Evolutionary conservation across 2,888 invertebrate species (phyloP), one percentile per base, ranked within the genome.

Genomic region (Plagodis pulveraria): DNA sequence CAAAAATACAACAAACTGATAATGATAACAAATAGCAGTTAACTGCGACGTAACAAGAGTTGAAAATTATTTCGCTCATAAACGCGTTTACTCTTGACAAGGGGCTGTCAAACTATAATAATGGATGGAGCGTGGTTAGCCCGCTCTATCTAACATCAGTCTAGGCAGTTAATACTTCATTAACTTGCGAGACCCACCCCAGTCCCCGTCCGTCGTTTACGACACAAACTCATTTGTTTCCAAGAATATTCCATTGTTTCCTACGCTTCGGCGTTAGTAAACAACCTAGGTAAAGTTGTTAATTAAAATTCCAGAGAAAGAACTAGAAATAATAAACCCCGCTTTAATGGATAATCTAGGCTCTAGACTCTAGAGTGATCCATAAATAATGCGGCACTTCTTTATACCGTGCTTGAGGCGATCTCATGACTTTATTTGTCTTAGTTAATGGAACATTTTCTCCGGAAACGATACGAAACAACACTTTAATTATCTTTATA

Each of bases 141-240:
- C 49, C 51, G 62, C 59, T 61, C 56, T 56, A 63, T 63, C 58
- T 58, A 53, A 49, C 62, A 63, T 58, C 62, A 51, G 56, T 41
- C 50, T 62, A 62, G 57, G 58, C 49, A 62, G 63, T 66, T 69
- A 66, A 65, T 69, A 65, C 66, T 58, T 64, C 63, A 65, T 66
- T 65, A 65, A 55, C 52, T 56, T 56, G 40, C 22, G 63, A 57
- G 63, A 58, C 55, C 54, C 46, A 22, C 45, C 46, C 55, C 55
- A 45, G 44, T 49, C 54, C 55, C 50, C 41, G 56, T 56, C 50
- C 40, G 7, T 60, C 60, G 56, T 65, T 66, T 63, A 53, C 56
- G 58, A 47, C 65, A 57, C 63, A 58, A 63, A 62, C 55, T 60
- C 62, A 61, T 66, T 65, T 63, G 68, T 65, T 66, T 66, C 62